Evolutionary conservation across 2,113 vertebrate species (phyloP), one percentile per base, ranked within the genome.

Genomic region (Spea bombifrons): DNA sequence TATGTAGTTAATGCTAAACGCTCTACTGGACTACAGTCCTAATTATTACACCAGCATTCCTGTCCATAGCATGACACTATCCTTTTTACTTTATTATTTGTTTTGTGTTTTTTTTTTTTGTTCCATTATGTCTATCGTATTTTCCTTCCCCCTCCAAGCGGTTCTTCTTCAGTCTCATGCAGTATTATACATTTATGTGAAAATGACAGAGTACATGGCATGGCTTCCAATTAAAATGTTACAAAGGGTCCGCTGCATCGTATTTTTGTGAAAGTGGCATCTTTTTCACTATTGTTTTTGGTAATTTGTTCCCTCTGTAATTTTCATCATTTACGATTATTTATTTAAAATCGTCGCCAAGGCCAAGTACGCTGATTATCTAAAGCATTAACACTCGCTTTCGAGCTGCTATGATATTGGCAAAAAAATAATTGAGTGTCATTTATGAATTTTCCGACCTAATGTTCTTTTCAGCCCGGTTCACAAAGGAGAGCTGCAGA

Each of bases 311-410:
- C 71, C 71, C 71, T 73, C 52, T 80, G 77, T 53, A 67, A 68
- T 79, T 63, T 73, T 73, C 76, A 55, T 73, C 65, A 79, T 80
- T n/a, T 73, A 80, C 71, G 47, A 66, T 80, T 80, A 80, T 80
- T 80, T 73, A 68, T 80, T 73, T 80, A 46, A 67, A 73, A 47
- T 59, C 63, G 48, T 73, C 64, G 46, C 64, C 43, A 15, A 80
- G 17, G 77, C 77, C 71, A 73, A 80, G 77, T 73, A 44, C 71
- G 15, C 77, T 79, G 77, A 73, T 80, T 80, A 80, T 73, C 63
- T 47, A 43, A 66, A 15, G 64, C 70, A 80, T 80, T 80, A 80
- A 65, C 64, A 67, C 73, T 80, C 77, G 59, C 47, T 73, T 55
- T 73, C 77, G 49, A 80, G 70, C 77, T 80, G 50, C 63, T 73